phyloP scores from a whole-genome alignment of 2,888 invertebrate species.

The Hirtodrosophila alboralis region DNA sequence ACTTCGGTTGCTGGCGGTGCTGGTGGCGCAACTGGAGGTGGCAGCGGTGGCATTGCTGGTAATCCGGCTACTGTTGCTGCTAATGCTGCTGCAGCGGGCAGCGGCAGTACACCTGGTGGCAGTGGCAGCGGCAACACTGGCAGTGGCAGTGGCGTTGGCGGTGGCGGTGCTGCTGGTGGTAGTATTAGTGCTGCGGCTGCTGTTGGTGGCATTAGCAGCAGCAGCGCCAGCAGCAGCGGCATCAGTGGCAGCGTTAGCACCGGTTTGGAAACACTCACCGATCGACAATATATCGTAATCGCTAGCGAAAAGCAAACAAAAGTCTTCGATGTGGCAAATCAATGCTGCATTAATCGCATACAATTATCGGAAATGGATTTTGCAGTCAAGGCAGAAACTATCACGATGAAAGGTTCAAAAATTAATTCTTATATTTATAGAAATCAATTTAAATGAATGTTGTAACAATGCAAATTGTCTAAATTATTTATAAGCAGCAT shows the following conservation, averaged over 20 bases:
- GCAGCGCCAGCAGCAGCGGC: slow-evolving; percentile 77
- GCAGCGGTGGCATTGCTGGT: slow-evolving; percentile 12
- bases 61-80: slow-evolving; percentile 2
- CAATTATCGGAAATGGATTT: slow-evolving; percentile 96
- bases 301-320: slow-evolving; percentile 97
- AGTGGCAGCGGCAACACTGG: too few relatives aligned
- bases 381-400: slow-evolving; percentile 96
- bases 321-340: slow-evolving; percentile 96
- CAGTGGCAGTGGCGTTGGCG: slow-evolving; percentile 5
- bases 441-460: too few relatives aligned
- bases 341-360: slow-evolving; percentile 96
- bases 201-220: slow-evolving; percentile 65
- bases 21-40: slow-evolving; percentile 29
- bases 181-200: slow-evolving; percentile 15
- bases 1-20: slow-evolving; percentile 66
- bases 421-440: too few relatives aligned
- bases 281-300: slow-evolving; percentile 96
- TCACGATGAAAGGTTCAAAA: slow-evolving; percentile 96
- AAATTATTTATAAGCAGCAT: too few relatives aligned
- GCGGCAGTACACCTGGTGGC: neutral
- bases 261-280: slow-evolving; percentile 86
- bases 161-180: slow-evolving; percentile 1
- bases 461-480: too few relatives aligned
- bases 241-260: slow-evolving; percentile 83
- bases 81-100: slow-evolving; percentile 9